A percentile compares a stretch with the other conserved stretches of the same genome.
phyloP scores from a whole-genome alignment of 2,888 invertebrate genomes.

The Drosophila meridionalis region DNA sequence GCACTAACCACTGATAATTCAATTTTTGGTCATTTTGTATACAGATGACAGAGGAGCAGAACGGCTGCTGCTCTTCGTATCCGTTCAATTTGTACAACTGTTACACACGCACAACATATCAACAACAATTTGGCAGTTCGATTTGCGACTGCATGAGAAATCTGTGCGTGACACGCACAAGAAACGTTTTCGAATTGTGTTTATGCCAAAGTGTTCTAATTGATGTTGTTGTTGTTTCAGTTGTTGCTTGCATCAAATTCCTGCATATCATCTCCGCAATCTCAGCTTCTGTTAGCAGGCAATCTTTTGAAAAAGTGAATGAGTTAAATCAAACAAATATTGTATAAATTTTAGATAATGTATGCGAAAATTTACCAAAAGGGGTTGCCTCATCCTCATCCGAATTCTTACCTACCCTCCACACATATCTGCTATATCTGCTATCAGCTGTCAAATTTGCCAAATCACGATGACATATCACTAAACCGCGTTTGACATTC shows the following conservation, averaged over 20 bases:
- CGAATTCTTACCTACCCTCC: neutral
- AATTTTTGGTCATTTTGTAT: conserved; percentile 66
- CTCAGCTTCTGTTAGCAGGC: conserved; percentile 73
- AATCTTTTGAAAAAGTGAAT: conserved; percentile 48
- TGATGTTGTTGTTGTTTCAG: conserved; percentile 36
- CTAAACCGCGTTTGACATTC: conserved; percentile 75
- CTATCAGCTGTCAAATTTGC: conserved; percentile 78
- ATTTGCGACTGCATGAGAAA: conserved; percentile 75
- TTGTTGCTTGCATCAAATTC: conserved; percentile 40
- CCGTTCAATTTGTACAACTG: conserved; percentile 76
- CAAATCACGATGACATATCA: conserved; percentile 80
- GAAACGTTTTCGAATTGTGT: conserved; percentile 31
- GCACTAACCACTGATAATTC: conserved; percentile 82
- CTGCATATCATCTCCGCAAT: conserved; percentile 71
- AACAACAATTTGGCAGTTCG: conserved; percentile 79
- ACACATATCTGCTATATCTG: conserved; percentile 16
- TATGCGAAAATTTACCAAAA: conserved; percentile 58
- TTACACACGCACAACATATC: conserved; percentile 63
- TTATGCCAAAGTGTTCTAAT: conserved; percentile 69
- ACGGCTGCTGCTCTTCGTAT: conserved; percentile 12
- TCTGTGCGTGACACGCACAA: conserved; percentile 75
- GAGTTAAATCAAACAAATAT: conserved; percentile 43
- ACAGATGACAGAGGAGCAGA: conserved; percentile 12
- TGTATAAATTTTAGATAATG: conserved; percentile 63
- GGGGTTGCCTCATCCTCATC: conserved; percentile 20